These are phyloP conservation scores for Dermolepida albohirtum DNA, from an alignment of 2,888 invertebrate genomes.

Conservation along the genomic window DNA sequence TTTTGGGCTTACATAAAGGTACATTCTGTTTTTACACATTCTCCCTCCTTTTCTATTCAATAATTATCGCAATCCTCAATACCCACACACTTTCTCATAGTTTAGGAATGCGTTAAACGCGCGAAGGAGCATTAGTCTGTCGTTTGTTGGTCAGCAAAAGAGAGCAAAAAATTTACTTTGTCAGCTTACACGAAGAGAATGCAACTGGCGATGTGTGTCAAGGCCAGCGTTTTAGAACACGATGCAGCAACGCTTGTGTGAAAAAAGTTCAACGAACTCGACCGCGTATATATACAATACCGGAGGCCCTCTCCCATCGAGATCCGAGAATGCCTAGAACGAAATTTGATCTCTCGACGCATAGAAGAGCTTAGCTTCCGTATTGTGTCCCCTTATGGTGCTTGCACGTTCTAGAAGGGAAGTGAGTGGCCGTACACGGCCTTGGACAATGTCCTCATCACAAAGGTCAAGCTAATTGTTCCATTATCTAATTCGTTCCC, in stretches of 20 bases:
- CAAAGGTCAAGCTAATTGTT: constrained; percentile 32
- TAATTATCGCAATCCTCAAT: too few species aligned
- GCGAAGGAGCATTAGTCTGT: too few species aligned
- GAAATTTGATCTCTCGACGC: not conserved
- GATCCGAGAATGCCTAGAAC: not conserved
- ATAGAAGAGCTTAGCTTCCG: not conserved
- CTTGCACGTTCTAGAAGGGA: constrained; percentile 14
- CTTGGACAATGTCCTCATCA: constrained; percentile 29
- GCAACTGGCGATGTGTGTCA: constrained; percentile 11
- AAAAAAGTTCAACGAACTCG: constrained; percentile 14
- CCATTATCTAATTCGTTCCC: too few species aligned
- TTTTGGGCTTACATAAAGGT: too few species aligned
- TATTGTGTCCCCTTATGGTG: constrained; percentile 1
- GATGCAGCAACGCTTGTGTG: not conserved
- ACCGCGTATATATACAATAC: not conserved
- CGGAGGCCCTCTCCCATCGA: not conserved
- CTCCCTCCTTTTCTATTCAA: too few species aligned
- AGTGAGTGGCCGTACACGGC: constrained; percentile 25
- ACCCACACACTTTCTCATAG: too few species aligned
- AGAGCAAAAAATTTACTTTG: too few species aligned
- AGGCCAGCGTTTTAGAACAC: constrained; percentile 14
- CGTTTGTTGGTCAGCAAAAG: too few species aligned
- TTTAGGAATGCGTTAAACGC: too few species aligned
- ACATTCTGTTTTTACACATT: too few species aligned
- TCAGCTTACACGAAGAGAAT: not conserved